Percentiles rank a stretch among this genome's conserved stretches.
These are phyloP conservation scores for Spheniscus humboldti DNA, from an alignment of 2,797 vertebrate genomes.

Conservation along the genomic window DNA sequence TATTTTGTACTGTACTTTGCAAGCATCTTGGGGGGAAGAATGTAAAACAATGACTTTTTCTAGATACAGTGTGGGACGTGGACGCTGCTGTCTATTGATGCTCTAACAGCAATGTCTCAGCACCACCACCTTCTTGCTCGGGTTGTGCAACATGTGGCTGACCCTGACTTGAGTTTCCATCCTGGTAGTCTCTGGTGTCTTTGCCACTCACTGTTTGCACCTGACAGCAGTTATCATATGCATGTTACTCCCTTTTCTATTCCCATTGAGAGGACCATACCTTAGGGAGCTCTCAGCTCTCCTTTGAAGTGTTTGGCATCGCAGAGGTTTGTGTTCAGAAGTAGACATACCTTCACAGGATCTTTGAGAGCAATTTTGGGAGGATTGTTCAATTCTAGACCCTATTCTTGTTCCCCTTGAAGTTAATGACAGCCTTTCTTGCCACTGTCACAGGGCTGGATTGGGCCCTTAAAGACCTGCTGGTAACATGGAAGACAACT, in stretches of 20 bases:
- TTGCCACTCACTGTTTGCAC: neutral
- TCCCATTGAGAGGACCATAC: neutral
- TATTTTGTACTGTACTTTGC: neutral
- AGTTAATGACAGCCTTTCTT: neutral
- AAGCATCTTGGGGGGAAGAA: neutral
- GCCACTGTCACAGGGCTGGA: neutral
- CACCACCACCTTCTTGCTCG: neutral
- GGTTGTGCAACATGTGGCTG: neutral
- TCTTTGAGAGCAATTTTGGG: neutral
- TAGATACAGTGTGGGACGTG: fast-evolving
- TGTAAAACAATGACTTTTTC: neutral
- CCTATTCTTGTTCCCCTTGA: neutral
- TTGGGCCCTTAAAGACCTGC: neutral
- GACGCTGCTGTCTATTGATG: neutral
- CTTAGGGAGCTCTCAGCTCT: neutral
- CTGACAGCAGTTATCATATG: fast-evolving
- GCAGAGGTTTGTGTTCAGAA: neutral
- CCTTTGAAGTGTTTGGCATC: neutral
- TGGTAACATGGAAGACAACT: neutral
- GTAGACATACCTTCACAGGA: neutral
- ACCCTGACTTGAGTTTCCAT: neutral
- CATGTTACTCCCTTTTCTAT: neutral
- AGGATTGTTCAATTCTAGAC: neutral
- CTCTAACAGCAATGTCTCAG: neutral
- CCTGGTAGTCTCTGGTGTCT: neutral